Conservation (phyloP, 2,113 vertebrate genomes). For the Tachycineta bicolor region DNA sequence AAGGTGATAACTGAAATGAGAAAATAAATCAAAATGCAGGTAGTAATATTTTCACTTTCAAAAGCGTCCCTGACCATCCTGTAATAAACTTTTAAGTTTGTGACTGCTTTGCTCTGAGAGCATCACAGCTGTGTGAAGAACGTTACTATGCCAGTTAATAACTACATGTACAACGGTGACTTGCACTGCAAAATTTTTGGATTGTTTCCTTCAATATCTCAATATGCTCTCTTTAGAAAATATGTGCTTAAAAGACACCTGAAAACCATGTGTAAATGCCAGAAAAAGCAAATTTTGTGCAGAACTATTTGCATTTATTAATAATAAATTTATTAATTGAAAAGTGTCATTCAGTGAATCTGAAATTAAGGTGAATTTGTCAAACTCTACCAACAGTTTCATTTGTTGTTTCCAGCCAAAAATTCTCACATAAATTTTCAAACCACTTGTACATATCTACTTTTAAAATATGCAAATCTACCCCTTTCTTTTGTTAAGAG, state of each 20-base stretch:
- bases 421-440: background rate
- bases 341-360: background rate
- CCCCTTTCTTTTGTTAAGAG: background rate
- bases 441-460: background rate
- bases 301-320: background rate
- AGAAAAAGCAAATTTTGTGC: background rate
- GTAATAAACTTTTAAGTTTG: background rate
- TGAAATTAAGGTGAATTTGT: background rate
- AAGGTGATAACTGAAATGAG: background rate
- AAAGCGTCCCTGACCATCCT: background rate
- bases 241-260: background rate
- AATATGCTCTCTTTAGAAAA: background rate
- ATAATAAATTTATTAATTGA: background rate
- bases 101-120: background rate
- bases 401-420: background rate
- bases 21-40: background rate
- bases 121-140: background rate
- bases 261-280: background rate
- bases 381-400: background rate
- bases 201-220: background rate
- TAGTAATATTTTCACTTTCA: background rate
- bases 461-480: background rate
- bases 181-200: background rate
- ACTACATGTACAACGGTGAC: background rate
- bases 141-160: background rate